Percentiles rank a stretch among this genome's conserved stretches.
phyloP scores from a whole-genome alignment of 2,113 vertebrate species.

The Gasterosteus aculeatus region DNA sequence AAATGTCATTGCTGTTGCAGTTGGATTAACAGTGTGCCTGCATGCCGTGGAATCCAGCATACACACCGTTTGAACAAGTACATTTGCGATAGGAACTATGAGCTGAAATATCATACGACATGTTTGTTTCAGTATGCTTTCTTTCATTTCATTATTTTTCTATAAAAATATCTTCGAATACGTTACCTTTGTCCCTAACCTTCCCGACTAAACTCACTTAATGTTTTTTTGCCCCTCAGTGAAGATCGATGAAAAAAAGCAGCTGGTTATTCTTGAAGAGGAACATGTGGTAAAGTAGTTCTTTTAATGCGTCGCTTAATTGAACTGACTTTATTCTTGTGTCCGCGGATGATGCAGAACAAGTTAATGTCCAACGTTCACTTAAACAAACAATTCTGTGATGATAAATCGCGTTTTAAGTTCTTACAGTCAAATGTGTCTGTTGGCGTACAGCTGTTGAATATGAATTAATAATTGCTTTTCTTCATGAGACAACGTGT shows the following conservation, averaged over 20 bases:
- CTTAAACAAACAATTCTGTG: background rate
- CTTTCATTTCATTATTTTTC: background rate
- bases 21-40: constrained; percentile 32
- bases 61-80: background rate
- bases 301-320: background rate
- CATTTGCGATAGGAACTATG: background rate
- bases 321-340: background rate
- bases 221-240: constrained; percentile 75
- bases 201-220: background rate
- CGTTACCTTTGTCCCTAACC: background rate
- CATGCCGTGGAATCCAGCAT: background rate
- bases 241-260: constrained; percentile 97
- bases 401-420: background rate
- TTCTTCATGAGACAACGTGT: background rate
- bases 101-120: background rate
- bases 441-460: background rate
- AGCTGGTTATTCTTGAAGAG: constrained; percentile 94
- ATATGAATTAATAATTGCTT: background rate
- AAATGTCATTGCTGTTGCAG: constrained; percentile 32
- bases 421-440: background rate
- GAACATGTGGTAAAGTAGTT: constrained; percentile 88
- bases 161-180: background rate
- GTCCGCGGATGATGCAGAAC: background rate
- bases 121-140: background rate
- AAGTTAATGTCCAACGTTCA: background rate